phyloP scores from a whole-genome alignment of 2,113 vertebrate species.

The Todiramphus chloris region DNA sequence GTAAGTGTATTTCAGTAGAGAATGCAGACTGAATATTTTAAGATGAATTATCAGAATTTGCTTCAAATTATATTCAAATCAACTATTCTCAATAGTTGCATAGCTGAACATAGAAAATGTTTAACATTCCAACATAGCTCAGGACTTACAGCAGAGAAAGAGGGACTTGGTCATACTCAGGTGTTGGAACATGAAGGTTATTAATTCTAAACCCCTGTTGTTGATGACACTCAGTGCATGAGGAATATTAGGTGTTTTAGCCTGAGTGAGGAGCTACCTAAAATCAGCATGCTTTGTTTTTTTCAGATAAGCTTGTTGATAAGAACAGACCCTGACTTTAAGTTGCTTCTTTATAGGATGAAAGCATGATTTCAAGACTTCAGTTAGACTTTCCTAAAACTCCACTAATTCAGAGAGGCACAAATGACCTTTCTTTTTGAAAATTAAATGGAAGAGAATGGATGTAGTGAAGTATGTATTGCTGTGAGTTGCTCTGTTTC shows the following conservation, averaged over 20 bases:
- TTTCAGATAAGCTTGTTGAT: background rate
- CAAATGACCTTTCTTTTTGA: background rate
- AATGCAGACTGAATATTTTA: background rate
- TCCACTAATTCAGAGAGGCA: background rate
- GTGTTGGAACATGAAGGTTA: background rate
- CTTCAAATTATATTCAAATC: background rate
- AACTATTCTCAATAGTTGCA: background rate
- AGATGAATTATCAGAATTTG: background rate
- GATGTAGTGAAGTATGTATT: background rate
- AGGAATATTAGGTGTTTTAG: background rate
- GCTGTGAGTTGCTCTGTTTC: background rate
- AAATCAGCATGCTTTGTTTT: background rate
- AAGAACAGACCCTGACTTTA: background rate
- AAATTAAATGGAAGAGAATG: background rate
- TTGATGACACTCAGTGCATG: background rate
- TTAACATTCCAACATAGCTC: background rate
- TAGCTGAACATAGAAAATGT: background rate
- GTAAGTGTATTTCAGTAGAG: background rate
- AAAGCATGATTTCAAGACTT: background rate
- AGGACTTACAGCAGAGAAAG: background rate
- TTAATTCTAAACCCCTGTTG: background rate
- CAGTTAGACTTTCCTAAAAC: background rate
- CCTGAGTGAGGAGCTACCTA: background rate
- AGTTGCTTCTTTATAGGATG: background rate
- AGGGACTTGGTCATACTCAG: background rate